These are phyloP conservation scores for Chaetodon trifasciatus DNA, from an alignment of 2,797 vertebrate species.

Conservation along the genomic window DNA sequence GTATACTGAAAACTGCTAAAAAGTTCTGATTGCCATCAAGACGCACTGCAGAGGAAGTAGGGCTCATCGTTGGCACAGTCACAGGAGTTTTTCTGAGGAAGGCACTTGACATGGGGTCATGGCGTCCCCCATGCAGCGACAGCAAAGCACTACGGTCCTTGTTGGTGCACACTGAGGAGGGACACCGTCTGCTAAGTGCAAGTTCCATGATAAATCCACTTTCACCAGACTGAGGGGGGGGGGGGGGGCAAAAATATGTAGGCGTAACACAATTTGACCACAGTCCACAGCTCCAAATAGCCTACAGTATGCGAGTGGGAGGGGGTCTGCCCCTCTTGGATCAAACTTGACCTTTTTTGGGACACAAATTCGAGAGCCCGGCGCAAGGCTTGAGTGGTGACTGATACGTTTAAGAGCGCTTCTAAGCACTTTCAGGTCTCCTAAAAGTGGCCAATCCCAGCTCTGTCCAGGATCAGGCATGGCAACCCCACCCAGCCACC, in stretches of 20 bases:
- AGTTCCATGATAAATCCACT: conserved; percentile 70
- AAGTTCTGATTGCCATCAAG: conserved; percentile 90
- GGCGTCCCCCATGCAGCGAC: conserved; percentile 83
- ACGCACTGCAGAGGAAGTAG: conserved; percentile 88
- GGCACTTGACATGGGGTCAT: conserved; percentile 92
- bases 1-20: conserved; percentile 59
- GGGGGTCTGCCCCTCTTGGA: conserved; percentile 42
- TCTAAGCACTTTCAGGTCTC: conserved; percentile 53
- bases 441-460: conserved; percentile 45
- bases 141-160: conserved; percentile 85
- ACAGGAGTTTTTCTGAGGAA: conserved; percentile 90
- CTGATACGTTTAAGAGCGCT: conserved; percentile 40
- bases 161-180: conserved; percentile 78
- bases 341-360: conserved; percentile 46
- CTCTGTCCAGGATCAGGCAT: conserved; percentile 37
- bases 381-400: conserved; percentile 74
- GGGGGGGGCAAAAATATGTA: conserved; percentile 4
- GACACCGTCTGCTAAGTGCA: conserved; percentile 75
- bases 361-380: conserved; percentile 42
- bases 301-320: conserved; percentile 33
- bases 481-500: conserved; percentile 3
- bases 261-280: conserved; percentile 49
- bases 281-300: conserved; percentile 57
- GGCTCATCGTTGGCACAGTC: conserved; percentile 95
- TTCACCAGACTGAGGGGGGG: conserved; percentile 52